Evolutionary conservation across 1,140 invertebrate species (phyloP).

Genomic region (Chionoecetes opilio): DNA sequence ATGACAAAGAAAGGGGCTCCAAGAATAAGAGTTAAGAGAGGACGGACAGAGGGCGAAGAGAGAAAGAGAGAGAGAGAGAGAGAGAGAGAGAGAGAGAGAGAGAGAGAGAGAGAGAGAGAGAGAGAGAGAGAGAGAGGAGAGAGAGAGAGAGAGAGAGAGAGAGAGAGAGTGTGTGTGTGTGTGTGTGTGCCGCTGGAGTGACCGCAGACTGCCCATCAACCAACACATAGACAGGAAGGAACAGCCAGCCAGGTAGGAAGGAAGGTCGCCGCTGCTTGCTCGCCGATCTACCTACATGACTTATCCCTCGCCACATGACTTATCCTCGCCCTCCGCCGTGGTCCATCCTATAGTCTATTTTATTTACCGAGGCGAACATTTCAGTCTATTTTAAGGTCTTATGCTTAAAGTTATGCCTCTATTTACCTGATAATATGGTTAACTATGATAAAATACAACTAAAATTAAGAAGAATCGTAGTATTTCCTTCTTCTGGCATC

Average conservation of each 20-base stretch:
- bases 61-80: neutral
- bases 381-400: no score
- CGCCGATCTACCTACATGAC: neutral
- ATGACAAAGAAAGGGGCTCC: neutral
- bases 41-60: neutral
- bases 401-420: no score
- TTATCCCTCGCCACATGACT: slow-evolving; percentile 14
- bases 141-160: slow-evolving; percentile 50
- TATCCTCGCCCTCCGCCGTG: neutral
- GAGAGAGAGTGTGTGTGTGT: neutral
- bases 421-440: no score
- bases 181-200: neutral
- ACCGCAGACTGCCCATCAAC: neutral
- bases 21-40: neutral
- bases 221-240: neutral
- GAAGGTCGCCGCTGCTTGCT: neutral
- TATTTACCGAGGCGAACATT: no score
- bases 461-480: no score
- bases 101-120: neutral
- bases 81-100: neutral
- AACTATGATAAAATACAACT: no score
- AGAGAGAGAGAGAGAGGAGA: neutral
- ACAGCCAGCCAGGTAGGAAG: neutral
- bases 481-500: no score
- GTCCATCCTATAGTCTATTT: no score